Base-by-base conservation (phyloP, 1,140 invertebrate genomes). In the Drosophila tsacasi region DNA sequence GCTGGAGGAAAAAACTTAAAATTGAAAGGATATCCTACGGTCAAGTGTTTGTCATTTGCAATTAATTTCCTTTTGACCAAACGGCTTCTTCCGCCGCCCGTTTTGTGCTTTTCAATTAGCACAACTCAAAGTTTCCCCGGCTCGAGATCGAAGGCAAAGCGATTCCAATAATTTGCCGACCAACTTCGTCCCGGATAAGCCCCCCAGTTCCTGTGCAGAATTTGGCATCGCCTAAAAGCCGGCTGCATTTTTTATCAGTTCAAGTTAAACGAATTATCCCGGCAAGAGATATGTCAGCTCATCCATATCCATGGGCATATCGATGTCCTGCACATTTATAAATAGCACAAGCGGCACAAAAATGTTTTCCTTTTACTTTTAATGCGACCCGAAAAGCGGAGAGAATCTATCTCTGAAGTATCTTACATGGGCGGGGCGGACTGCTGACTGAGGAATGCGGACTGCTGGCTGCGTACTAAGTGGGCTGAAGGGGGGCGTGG, bases 21-120 rank as follows among this genome's bases (percentile, higher is more conserved):
- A 58, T 66, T 67, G 74, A 71, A 65, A 79, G 76, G 76, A 79
- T 73, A 79, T 79, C 76, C 76, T 72, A 65, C 76, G 76, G 72
- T 78, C 67, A 90, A 84, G 81, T 89, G 81, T 84, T 89, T 90
- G 85, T 89, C 84, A 90, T 81, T 79, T 84, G 81, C 84, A 89
- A 89, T 90, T 90, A 89, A 84, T 89, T 90, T 90, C 76, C 85
- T 75, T 90, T 89, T 89, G 85, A 80, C 66, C 84, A 67, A 78
- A 57, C 63, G 62, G 59, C 63, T 66, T 81, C 71, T 79, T 87
- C 80, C 83, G 84, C 76, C 68, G 73, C 59, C 65, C 83, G 61
- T 49, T 64, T 75, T 71, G 63, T 73, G 40, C 75, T 87, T 87
- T 89, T 79, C 76, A 79, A 79, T 79, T 79, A 79, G 76, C 76